phyloP scores from a whole-genome alignment of 2,797 vertebrate species.

The Poeciliopsis gracilis region DNA sequence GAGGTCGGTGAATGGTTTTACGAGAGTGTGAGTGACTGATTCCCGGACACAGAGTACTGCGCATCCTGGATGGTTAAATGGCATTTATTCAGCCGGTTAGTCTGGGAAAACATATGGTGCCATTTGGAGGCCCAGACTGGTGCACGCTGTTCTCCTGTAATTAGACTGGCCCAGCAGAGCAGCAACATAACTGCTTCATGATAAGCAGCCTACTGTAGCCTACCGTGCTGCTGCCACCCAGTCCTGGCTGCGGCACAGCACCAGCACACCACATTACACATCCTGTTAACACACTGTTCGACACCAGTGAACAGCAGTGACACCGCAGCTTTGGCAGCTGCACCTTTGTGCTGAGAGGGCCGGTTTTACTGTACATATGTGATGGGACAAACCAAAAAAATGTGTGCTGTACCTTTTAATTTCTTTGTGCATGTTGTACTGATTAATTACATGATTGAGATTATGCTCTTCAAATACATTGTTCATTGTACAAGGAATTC shows the following conservation, averaged over 20 bases:
- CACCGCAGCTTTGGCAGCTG: conserved; percentile 71
- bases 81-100: conserved; percentile 86
- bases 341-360: conserved; percentile 40
- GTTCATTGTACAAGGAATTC: not conserved
- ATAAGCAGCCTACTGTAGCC: conserved; percentile 73
- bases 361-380: conserved; percentile 44
- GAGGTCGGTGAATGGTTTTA: conserved; percentile 70
- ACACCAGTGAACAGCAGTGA: conserved; percentile 71
- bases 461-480: not conserved
- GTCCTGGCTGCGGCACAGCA: conserved; percentile 68
- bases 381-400: conserved; percentile 27
- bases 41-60: conserved; percentile 77
- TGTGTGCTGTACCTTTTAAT: conserved; percentile 7
- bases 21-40: conserved; percentile 78
- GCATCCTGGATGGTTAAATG: conserved; percentile 85
- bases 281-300: conserved; percentile 78
- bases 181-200: conserved; percentile 82
- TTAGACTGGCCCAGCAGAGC: conserved; percentile 90
- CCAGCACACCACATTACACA: conserved; percentile 68
- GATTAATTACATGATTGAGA: not conserved
- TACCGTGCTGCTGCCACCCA: conserved; percentile 69
- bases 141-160: conserved; percentile 95
- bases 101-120: conserved; percentile 96
- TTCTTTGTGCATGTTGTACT: conserved; percentile 1
- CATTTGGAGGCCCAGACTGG: conserved; percentile 91